These are phyloP conservation scores for Hydra vulgaris DNA, from an alignment of 30 jellyfish, hydroid and myxozoan genomes.

Conservation along the genomic window DNA sequence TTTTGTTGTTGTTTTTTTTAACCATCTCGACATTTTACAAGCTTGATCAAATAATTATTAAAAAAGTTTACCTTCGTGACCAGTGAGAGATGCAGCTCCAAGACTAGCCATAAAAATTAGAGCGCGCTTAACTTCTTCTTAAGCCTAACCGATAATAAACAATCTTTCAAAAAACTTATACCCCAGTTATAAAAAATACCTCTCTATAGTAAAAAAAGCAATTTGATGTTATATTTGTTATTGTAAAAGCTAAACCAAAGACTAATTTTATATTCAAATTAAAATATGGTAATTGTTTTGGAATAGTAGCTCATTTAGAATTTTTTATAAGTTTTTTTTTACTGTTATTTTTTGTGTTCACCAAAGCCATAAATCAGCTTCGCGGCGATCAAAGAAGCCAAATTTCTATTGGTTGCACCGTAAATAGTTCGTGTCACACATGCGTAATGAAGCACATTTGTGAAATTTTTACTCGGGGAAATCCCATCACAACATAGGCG, in stretches of 20 bases:
- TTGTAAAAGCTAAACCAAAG: no score
- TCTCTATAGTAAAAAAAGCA: no score
- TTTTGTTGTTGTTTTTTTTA: no score
- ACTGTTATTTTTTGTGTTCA: neutral
- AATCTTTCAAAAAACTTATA: no score
- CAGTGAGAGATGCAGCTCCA: conserved; percentile 45
- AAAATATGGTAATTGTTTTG: neutral
- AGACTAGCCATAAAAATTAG: conserved; percentile 64
- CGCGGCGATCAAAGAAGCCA: conserved; percentile 96
- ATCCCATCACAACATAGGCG: conserved; percentile 20
- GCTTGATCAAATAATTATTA: no score
- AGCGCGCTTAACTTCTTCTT: neutral
- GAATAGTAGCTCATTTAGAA: neutral
- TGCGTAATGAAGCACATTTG: conserved; percentile 30
- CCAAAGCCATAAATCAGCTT: conserved; percentile 53
- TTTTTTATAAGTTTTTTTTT: no score
- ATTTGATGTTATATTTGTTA: no score
- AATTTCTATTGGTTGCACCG: conserved; percentile 56
- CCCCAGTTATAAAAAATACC: neutral
- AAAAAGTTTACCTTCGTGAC: neutral
- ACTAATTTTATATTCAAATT: neutral
- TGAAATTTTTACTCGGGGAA: conserved; percentile 14
- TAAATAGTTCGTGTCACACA: conserved; percentile 59
- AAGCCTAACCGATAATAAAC: neutral
- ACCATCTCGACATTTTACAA: no score